Percentiles rank a stretch among this genome's conserved stretches.
phyloP scores from a whole-genome alignment of 2,888 invertebrate species.

The Acleris laterana region DNA sequence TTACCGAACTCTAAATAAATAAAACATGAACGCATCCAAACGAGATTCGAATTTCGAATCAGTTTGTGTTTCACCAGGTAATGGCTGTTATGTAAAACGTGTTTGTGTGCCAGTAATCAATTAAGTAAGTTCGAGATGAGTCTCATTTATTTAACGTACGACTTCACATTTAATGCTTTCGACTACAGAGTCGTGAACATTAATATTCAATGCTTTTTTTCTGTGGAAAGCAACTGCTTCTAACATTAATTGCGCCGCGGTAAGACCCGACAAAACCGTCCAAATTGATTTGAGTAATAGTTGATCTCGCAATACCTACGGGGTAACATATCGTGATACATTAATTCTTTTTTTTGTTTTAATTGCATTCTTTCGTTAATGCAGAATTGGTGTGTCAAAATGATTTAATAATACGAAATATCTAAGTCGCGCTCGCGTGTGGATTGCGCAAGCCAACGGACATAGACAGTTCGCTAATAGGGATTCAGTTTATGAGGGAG shows the following conservation, averaged over 20 bases:
- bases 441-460: slow-evolving; percentile 24
- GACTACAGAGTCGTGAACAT: slow-evolving; percentile 71
- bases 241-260: slow-evolving; percentile 71
- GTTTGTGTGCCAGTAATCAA: slow-evolving; percentile 61
- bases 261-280: slow-evolving; percentile 62
- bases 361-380: slow-evolving; percentile 57
- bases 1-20: slow-evolving; percentile 29
- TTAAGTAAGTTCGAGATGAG: slow-evolving; percentile 52
- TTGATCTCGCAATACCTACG: slow-evolving; percentile 64
- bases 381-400: slow-evolving; percentile 63
- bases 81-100: slow-evolving; percentile 38
- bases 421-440: neutral
- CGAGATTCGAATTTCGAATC: slow-evolving; percentile 40
- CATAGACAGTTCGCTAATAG: slow-evolving; percentile 25
- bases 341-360: slow-evolving; percentile 64
- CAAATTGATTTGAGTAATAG: slow-evolving; percentile 77
- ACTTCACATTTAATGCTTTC: slow-evolving; percentile 70
- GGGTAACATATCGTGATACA: slow-evolving; percentile 68
- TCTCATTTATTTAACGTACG: slow-evolving; percentile 68
- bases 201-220: slow-evolving; percentile 65
- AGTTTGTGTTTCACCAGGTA: slow-evolving; percentile 31
- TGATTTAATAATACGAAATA: slow-evolving; percentile 53
- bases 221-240: slow-evolving; percentile 67
- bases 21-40: slow-evolving; percentile 31
- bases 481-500: slow-evolving; percentile 33